These are phyloP conservation scores for Psammodynastes pulverulentus DNA, from an alignment of 2,113 vertebrate species.

Conservation along the genomic window DNA sequence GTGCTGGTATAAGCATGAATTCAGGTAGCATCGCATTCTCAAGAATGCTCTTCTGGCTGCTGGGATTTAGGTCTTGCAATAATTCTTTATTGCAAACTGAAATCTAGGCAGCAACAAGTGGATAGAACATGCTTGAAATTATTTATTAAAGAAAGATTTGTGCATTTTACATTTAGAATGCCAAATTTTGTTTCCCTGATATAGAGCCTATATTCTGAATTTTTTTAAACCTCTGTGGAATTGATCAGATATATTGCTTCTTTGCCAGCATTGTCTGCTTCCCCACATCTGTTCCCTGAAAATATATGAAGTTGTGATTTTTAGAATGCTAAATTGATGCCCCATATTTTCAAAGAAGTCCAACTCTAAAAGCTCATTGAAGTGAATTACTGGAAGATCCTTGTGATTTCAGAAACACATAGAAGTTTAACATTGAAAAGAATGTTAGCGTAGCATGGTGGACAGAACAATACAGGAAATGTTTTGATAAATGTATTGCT, in stretches of 20 bases:
- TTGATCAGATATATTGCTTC: neutral
- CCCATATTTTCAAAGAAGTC: neutral
- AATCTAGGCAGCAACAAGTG: neutral
- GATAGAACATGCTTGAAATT: neutral
- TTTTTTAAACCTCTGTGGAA: neutral
- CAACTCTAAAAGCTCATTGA: neutral
- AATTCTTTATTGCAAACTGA: neutral
- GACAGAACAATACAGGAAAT: too few species aligned
- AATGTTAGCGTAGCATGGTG: neutral
- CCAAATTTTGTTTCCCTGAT: neutral
- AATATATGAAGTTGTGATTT: neutral
- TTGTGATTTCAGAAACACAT: neutral
- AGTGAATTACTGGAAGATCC: neutral
- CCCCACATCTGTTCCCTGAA: neutral
- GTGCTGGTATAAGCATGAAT: neutral
- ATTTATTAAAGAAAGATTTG: neutral
- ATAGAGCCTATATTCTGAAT: neutral
- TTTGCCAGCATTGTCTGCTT: neutral
- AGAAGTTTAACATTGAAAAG: neutral
- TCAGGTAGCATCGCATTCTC: neutral
- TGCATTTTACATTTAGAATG: neutral
- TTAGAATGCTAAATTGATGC: neutral
- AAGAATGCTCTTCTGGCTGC: neutral
- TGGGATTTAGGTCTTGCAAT: neutral
- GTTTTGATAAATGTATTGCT: neutral